Evolutionary conservation across 92 coral and sea anemone species (phyloP), one percentile per base, ranked within the genome.

Genomic region (Phenganax marumi): DNA sequence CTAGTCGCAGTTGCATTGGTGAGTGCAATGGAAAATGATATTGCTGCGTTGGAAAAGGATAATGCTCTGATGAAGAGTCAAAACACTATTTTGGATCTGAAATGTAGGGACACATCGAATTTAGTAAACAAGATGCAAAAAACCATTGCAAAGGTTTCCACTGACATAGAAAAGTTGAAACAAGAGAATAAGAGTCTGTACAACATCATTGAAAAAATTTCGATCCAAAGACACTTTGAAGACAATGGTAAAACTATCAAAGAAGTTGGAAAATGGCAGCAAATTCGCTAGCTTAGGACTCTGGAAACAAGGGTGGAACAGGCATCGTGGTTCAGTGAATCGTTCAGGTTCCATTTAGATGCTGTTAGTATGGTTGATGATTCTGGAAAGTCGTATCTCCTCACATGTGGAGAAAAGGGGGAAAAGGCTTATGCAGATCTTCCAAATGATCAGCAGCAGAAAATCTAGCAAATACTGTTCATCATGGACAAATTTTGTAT

Each of bases 291-390:
- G 23, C 43, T 74, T 9, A 50, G 21, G 21, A 50, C 61, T 63
- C 52, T 74, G 63, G 79, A 74, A 53, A 74, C 79, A 7, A 43
- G 48, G 21, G 54, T 74, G 7, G 79, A 74, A 74, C 79, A 74
- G 63, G 79, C 79, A 50, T 74, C 52, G 47, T 74, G 79, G 79
- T 74, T 72, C 77, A 72, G 77, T 72, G 77, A 72, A 72, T 72
- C 77, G 17, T 72, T 72, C 19, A 23, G 56, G 56, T 17, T 72
- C 7, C 25, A 74, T 12, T 53, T 74, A 18, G 79, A 74, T 17
- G 12, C 26, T 26, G 79, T 74, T 74, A 74, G 52, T 6, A 18
- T 74, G 79, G 79, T 51, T 17, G 79, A 74, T 18, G 23, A 50
- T 21, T 50, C 19, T 16, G 79, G 79, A 21, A 50, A 74, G 25